Percentiles rank a stretch among this genome's conserved stretches.
Evolutionary conservation across 2,113 vertebrate species (phyloP).

Genomic region (Bambusicola thoracicus): DNA sequence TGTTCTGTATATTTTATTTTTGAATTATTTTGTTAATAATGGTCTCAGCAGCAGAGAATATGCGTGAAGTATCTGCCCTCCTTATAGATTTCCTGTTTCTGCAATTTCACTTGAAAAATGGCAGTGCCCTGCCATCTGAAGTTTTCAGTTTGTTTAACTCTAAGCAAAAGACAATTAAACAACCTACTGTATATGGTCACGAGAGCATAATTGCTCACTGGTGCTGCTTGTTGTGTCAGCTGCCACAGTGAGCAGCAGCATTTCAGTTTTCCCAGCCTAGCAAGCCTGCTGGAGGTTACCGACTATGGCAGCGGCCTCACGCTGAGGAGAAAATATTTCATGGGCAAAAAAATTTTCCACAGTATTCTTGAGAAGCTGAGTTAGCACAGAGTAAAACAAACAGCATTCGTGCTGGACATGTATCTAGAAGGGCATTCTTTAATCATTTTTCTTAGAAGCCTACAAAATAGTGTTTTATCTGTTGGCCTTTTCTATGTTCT

Average conservation of each 20-base stretch:
- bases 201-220: slow-evolving; percentile 18
- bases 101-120: slow-evolving; percentile 59
- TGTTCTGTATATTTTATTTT: slow-evolving; percentile 57
- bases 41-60: slow-evolving; percentile 35
- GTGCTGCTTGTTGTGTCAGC: background rate
- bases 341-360: background rate
- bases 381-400: slow-evolving; percentile 34
- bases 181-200: background rate
- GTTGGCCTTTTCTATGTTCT: background rate
- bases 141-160: slow-evolving; percentile 52
- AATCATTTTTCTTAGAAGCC: slow-evolving; percentile 42
- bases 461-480: slow-evolving; percentile 24
- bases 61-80: slow-evolving; percentile 14
- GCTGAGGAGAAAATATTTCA: slow-evolving; percentile 30
- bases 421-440: background rate
- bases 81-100: slow-evolving; percentile 65
- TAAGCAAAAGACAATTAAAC: slow-evolving; percentile 59
- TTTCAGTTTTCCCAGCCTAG: background rate
- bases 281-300: background rate
- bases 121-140: slow-evolving; percentile 33
- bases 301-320: background rate
- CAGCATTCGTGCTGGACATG: background rate
- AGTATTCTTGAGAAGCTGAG: slow-evolving; percentile 40
- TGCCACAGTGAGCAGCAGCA: background rate
- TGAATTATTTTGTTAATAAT: slow-evolving; percentile 58